Evolutionary conservation across 2,888 invertebrate species (phyloP).

Genomic region (Eledona agricola): DNA sequence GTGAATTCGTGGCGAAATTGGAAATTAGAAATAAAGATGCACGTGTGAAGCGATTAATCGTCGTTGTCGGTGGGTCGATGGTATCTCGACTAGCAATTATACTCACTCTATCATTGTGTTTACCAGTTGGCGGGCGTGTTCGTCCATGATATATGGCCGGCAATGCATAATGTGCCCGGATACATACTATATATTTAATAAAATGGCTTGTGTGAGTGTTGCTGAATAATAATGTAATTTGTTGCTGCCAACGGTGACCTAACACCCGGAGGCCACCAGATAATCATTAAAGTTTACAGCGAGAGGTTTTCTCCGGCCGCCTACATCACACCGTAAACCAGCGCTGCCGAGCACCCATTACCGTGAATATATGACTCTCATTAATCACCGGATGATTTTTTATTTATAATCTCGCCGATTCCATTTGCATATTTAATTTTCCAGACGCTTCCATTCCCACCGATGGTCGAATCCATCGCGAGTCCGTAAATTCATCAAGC

Average conservation of each 20-base stretch:
- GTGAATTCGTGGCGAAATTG: constrained; percentile 37
- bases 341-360: constrained; percentile 49
- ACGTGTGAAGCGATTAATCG: constrained; percentile 55
- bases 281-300: constrained; percentile 56
- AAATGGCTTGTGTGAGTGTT: constrained; percentile 54
- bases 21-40: constrained; percentile 49
- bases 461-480: neutral
- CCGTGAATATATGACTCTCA: constrained; percentile 47
- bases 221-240: constrained; percentile 59
- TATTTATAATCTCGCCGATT: constrained; percentile 40
- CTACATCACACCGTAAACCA: constrained; percentile 53
- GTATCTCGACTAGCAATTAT: constrained; percentile 55
- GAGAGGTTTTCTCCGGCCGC: constrained; percentile 54
- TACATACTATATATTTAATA: constrained; percentile 55
- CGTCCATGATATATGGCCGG: constrained; percentile 54
- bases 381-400: constrained; percentile 49
- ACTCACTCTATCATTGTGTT: constrained; percentile 56
- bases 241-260: constrained; percentile 58
- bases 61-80: constrained; percentile 51
- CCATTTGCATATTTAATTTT: constrained; percentile 42
- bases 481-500: too few species aligned
- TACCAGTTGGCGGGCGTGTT: constrained; percentile 56
- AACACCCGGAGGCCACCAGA: constrained; percentile 54
- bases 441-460: constrained; percentile 6
- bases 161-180: constrained; percentile 56